phyloP scores from a whole-genome alignment of 2,797 vertebrate genomes.

The Orestias chungarensis region DNA sequence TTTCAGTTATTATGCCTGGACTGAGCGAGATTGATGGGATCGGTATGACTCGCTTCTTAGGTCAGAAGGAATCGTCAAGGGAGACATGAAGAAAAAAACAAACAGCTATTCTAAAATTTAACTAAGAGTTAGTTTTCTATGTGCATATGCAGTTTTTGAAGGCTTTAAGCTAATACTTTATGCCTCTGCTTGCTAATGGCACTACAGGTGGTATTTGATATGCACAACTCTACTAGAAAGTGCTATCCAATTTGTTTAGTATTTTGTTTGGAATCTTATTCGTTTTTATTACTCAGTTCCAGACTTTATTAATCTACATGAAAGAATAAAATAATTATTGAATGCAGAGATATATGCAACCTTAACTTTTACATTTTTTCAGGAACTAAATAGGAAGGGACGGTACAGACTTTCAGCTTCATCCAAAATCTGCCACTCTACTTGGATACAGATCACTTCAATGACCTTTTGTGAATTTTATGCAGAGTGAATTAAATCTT shows the following conservation, averaged over 20 bases:
- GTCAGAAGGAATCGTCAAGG: neutral
- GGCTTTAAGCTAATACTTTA: neutral
- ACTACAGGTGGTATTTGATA: neutral
- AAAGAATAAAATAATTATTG: too few species aligned
- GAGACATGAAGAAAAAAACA: neutral
- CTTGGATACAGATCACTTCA: neutral
- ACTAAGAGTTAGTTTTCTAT: neutral
- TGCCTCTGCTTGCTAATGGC: neutral
- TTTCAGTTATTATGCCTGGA: neutral
- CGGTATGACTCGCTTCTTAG: neutral
- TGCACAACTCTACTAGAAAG: too few species aligned
- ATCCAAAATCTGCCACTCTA: neutral
- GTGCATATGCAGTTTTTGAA: neutral
- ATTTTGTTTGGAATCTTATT: too few species aligned
- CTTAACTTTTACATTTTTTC: too few species aligned
- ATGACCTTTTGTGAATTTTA: neutral
- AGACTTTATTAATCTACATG: too few species aligned
- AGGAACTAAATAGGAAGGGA: too few species aligned
- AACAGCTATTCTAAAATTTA: neutral
- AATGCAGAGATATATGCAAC: too few species aligned
- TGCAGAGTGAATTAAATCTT: too few species aligned
- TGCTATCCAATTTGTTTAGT: too few species aligned
- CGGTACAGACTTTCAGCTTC: too few species aligned
- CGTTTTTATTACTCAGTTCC: too few species aligned
- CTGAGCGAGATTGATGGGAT: neutral